A percentile compares a stretch with the other conserved stretches of the same genome.
Evolutionary conservation across 1,140 invertebrate species (phyloP).

Genomic region (Aphelinus atriplicis): DNA sequence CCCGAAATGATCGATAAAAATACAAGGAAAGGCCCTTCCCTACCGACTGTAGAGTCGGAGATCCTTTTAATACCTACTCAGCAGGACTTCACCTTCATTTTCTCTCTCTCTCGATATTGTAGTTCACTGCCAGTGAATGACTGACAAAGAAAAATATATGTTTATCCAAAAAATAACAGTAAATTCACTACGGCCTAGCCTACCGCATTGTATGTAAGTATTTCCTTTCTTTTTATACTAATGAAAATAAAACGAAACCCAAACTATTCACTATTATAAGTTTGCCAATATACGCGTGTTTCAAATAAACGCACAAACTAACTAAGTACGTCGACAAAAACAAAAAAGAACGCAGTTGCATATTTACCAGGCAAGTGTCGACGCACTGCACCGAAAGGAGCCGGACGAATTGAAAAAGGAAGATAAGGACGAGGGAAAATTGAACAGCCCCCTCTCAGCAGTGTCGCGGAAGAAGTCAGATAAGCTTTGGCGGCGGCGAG

Average conservation of each 20-base stretch:
- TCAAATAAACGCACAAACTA: too few species aligned
- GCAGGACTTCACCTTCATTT: neutral
- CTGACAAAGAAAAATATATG: neutral
- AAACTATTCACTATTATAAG: too few species aligned
- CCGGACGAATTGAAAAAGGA: slow-evolving; percentile 40
- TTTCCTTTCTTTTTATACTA: too few species aligned
- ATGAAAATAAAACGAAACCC: too few species aligned
- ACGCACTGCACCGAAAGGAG: slow-evolving; percentile 2
- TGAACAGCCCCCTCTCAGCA: slow-evolving; percentile 30
- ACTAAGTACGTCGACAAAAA: too few species aligned
- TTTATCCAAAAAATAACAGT: too few species aligned
- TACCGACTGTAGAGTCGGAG: slow-evolving; percentile 37
- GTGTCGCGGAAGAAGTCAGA: neutral
- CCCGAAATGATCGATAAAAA: slow-evolving; percentile 23
- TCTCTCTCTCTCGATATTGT: slow-evolving; percentile 30
- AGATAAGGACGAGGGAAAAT: slow-evolving; percentile 41
- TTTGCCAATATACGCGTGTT: too few species aligned
- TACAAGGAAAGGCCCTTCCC: slow-evolving; percentile 27
- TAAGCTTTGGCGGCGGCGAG: neutral
- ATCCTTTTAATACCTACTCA: slow-evolving; percentile 9
- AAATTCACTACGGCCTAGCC: too few species aligned
- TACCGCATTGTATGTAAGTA: too few species aligned
- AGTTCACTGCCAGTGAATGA: slow-evolving; percentile 25
- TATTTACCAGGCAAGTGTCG: slow-evolving; percentile 4
- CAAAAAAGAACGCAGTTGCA: too few species aligned